Conservation (phyloP, 2,113 vertebrate species). For the Ahaetulla prasina region DNA sequence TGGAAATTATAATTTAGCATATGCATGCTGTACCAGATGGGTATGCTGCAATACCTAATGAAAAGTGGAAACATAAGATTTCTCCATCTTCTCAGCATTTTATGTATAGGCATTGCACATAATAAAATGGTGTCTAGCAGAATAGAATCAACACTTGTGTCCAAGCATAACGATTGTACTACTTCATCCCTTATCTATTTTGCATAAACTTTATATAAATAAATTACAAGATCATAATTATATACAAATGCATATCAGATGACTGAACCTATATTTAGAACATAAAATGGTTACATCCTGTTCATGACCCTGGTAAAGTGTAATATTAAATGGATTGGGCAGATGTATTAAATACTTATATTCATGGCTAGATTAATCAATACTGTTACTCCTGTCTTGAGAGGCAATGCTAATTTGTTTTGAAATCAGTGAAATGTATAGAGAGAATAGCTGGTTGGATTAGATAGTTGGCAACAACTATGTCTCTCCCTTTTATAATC, state of each 20-base stretch:
- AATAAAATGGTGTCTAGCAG: not conserved
- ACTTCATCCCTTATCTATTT: not conserved
- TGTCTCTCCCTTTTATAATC: not conserved
- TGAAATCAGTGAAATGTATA: conserved; percentile 2
- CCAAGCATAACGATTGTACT: not conserved
- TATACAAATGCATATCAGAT: not conserved
- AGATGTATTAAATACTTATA: not conserved
- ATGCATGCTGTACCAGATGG: not conserved
- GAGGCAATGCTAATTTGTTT: conserved; percentile 1
- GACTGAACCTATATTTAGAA: conserved; percentile 12
- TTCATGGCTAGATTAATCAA: not conserved
- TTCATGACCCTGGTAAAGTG: not conserved
- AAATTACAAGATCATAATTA: not conserved
- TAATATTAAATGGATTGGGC: not conserved
- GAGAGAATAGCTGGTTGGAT: not conserved
- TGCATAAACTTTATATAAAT: not conserved
- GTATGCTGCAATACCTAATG: not conserved
- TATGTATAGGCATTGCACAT: not conserved
- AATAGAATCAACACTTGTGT: not conserved
- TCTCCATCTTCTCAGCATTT: not conserved
- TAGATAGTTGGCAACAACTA: not conserved
- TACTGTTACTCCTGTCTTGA: not conserved
- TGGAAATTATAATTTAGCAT: not conserved
- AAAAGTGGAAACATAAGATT: not conserved
- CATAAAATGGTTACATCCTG: not conserved